Conservation (phyloP, 2,888 invertebrate genomes). For the Drosophila emarginata region DNA sequence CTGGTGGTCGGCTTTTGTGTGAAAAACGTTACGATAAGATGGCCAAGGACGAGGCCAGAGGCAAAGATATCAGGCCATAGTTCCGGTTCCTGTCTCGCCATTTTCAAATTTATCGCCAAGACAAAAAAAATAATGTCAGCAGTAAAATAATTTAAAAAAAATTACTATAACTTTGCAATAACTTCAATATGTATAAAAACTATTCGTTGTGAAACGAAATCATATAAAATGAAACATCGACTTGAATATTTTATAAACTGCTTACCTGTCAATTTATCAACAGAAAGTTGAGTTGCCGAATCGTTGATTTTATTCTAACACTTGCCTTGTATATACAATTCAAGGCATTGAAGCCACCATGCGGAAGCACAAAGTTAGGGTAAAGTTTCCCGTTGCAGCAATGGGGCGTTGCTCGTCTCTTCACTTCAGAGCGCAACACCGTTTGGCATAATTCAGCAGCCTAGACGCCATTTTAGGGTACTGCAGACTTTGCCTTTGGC, state of each 20-base stretch:
- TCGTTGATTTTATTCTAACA: conserved; percentile 5
- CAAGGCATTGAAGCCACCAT: not conserved
- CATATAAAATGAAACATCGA: not conserved
- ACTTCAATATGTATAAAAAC: not conserved
- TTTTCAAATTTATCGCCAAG: conserved; percentile 1
- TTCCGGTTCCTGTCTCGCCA: conserved; percentile 8
- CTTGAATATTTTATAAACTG: not conserved
- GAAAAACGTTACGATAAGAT: conserved; percentile 6
- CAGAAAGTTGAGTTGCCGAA: not conserved
- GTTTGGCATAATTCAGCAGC: conserved; percentile 61
- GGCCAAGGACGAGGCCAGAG: not conserved
- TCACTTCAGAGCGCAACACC: conserved; percentile 51
- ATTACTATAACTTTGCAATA: not conserved
- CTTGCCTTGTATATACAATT: conserved; percentile 4
- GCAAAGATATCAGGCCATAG: not conserved
- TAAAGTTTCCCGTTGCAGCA: conserved; percentile 12
- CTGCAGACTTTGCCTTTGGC: conserved; percentile 16
- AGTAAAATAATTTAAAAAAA: not conserved
- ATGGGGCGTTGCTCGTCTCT: conserved; percentile 2
- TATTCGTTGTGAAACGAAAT: not conserved
- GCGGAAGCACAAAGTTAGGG: conserved; percentile 12
- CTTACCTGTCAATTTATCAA: not conserved
- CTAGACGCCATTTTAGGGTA: conserved; percentile 34
- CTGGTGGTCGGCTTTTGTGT: conserved; percentile 10
- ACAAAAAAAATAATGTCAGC: not conserved